Conservation (phyloP, 2,797 vertebrate species). For the Hirundo rustica region DNA sequence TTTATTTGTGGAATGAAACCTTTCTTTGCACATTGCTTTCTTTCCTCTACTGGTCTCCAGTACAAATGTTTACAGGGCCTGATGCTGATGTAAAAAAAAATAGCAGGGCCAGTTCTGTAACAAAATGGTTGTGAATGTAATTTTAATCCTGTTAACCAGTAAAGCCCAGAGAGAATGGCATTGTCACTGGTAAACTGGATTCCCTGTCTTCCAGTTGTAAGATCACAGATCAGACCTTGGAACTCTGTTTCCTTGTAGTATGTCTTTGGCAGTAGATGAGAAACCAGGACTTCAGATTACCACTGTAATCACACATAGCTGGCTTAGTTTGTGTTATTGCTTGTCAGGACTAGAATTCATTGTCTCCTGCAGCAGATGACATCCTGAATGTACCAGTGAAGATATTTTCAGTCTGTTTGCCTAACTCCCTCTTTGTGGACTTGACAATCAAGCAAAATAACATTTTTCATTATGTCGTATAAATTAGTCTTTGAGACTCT, state of each 20-base stretch:
- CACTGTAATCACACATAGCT: not conserved
- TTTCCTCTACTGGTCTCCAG: not conserved
- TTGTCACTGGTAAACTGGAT: not conserved
- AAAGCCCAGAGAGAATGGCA: not conserved
- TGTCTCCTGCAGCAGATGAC: not conserved
- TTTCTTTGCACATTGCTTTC: not conserved
- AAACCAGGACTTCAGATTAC: not conserved
- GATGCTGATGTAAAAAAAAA: not conserved
- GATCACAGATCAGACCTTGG: conserved; percentile 43
- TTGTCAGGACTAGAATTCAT: not conserved
- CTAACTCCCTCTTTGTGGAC: not conserved
- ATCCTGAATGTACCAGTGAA: not conserved
- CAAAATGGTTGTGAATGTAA: not conserved
- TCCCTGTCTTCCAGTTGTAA: not conserved
- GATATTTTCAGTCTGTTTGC: not conserved
- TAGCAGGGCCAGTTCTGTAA: not conserved
- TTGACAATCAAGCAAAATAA: not conserved
- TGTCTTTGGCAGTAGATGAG: not conserved
- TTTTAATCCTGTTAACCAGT: not conserved
- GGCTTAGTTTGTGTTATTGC: not conserved
- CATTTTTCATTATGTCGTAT: not conserved
- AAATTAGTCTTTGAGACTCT: not conserved
- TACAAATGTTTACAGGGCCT: not conserved
- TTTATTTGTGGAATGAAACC: not conserved
- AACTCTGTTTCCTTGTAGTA: not conserved